Base-by-base conservation (phyloP, 2,797 vertebrate genomes). In the Bucorvus abyssinicus region DNA sequence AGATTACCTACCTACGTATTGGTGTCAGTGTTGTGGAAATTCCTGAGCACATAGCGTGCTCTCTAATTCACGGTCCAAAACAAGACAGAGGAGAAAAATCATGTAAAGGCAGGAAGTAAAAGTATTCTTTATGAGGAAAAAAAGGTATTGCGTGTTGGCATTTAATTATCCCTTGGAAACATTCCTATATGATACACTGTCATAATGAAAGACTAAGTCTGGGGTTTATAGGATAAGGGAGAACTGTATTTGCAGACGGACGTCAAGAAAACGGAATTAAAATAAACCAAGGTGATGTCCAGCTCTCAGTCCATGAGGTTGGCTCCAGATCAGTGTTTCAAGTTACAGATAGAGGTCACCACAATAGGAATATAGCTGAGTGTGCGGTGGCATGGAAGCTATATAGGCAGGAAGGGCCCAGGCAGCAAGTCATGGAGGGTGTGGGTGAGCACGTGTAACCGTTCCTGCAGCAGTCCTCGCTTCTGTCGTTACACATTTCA, bases 391-490 rank as follows among this genome's bases (percentile, higher is more conserved):
- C 4, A 4, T 11, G 26, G 27, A 42, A 47, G 44, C 23, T 55
- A 32, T 21, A 4, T 26, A 34, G 50, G 27, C 38, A 26, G 49
- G n/a, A 50, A 36, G n/a, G 42, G 26, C 53, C 23, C 17, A 16
- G 60, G n/a, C 38, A 55, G 10, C 32, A 42, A 36, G 22, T 40
- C 23, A 6, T 9, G 20, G 53, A 50, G 36, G 17, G 47, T 17
- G 8, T 10, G 22, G n/a, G 22, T 15, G 8, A n/a, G 10, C 19
- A 10, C 0, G 0, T 42, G 44, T n/a, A 21, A 11, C 15, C 59
- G 23, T 10, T 26, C 56, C 12, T 40, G 7, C 36, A 73, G 38
- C 16, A 32, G 47, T 16, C 5, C 15, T 71, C 0, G 1, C 36
- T 70, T 70, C 64, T 45, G 17, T 55, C 69, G 71, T 60, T 16